Evolutionary conservation across 2,113 vertebrate genomes (phyloP).

Genomic region (Ornithorhynchus anatinus): DNA sequence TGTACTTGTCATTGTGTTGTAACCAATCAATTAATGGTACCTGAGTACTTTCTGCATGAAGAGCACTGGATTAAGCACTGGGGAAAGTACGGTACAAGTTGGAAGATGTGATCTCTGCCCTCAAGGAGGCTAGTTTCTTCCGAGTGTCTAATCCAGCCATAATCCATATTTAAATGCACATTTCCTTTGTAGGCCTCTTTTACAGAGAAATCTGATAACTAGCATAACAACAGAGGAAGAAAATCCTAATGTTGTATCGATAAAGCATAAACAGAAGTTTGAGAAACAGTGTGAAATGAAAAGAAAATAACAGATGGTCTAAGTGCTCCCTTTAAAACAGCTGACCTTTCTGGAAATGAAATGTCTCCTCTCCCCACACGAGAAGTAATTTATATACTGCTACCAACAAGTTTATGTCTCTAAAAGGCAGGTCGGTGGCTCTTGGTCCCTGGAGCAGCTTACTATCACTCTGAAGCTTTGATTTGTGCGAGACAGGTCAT

Average conservation of each 20-base stretch:
- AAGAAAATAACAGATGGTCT: not conserved
- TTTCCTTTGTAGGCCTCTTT: accelerated
- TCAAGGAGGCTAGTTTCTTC: no score
- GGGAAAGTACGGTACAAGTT: no score
- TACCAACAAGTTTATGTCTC: conserved; percentile 13
- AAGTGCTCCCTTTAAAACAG: not conserved
- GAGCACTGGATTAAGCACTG: no score
- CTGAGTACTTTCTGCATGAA: no score
- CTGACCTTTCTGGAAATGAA: conserved; percentile 15
- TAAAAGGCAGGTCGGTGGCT: conserved; percentile 24
- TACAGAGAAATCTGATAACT: no score
- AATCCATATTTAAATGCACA: no score
- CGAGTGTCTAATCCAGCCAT: no score
- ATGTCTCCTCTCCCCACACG: not conserved
- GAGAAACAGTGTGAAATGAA: not conserved
- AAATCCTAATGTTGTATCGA: accelerated
- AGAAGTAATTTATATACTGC: conserved; percentile 30
- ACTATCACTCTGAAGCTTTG: conserved; percentile 31
- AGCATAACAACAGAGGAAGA: not conserved
- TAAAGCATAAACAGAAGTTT: not conserved
- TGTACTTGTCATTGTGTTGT: no score
- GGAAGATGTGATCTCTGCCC: no score
- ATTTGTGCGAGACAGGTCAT: conserved; percentile 36
- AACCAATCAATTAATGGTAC: no score
- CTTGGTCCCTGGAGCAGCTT: conserved; percentile 11